Percentiles rank a stretch among this genome's conserved stretches.
Conservation (phyloP, 2,888 invertebrate genomes). For the Adineta ricciae region DNA sequence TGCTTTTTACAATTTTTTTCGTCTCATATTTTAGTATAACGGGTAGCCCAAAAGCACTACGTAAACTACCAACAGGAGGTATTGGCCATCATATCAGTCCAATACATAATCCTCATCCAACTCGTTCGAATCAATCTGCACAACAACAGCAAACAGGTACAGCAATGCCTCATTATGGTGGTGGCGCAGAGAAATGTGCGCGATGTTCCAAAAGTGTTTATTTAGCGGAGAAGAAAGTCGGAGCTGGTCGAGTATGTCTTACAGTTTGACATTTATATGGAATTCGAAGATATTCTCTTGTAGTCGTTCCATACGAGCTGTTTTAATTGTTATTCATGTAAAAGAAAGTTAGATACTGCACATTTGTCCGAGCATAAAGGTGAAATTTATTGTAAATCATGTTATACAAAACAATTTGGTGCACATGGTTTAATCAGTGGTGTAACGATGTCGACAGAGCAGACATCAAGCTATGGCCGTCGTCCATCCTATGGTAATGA, state of each 20-base stretch:
- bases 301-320: background rate
- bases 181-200: constrained; percentile 23
- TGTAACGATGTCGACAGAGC: constrained; percentile 3
- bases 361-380: constrained; percentile 5
- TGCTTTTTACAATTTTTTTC: background rate
- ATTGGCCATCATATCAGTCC: background rate
- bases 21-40: background rate
- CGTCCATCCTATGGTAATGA: background rate
- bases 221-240: constrained; percentile 28
- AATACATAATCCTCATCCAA: constrained; percentile 6
- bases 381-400: constrained; percentile 6
- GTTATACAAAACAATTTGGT: constrained; percentile 10
- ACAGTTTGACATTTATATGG: too few relatives aligned
- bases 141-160: background rate
- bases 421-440: background rate
- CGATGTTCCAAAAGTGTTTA: constrained; percentile 31
- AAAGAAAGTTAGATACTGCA: constrained; percentile 5
- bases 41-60: background rate
- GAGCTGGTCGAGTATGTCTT: constrained; percentile 2
- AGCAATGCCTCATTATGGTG: background rate
- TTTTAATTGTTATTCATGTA: constrained; percentile 2
- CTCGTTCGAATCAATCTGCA: background rate
- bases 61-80: background rate
- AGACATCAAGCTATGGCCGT: background rate
- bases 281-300: too few relatives aligned